A percentile compares a stretch with the other conserved stretches of the same genome.
phyloP scores from a whole-genome alignment of 1,140 invertebrate genomes.

The Archivesica marissinica region DNA sequence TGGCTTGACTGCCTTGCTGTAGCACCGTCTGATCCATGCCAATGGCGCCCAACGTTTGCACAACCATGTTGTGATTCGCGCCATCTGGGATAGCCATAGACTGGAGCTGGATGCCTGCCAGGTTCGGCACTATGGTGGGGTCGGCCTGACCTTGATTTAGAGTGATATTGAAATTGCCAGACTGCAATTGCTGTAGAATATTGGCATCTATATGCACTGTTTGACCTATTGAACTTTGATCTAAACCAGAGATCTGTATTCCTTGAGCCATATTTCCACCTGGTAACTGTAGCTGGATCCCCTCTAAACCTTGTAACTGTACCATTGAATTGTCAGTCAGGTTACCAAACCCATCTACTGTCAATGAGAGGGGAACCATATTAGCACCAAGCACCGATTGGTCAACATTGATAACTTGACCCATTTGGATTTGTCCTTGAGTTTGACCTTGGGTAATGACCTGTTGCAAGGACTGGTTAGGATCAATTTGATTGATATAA shows the following conservation, averaged over 20 bases:
- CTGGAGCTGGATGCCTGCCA: slow-evolving; percentile 67
- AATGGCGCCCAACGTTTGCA: slow-evolving; percentile 75
- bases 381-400: slow-evolving; percentile 71
- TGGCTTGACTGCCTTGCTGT: slow-evolving; percentile 49
- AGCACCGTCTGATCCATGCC: slow-evolving; percentile 55
- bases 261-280: slow-evolving; percentile 80
- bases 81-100: slow-evolving; percentile 66
- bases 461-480: slow-evolving; percentile 20
- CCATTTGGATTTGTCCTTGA: slow-evolving; percentile 63
- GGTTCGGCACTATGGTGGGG: slow-evolving; percentile 73
- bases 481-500: slow-evolving; percentile 48
- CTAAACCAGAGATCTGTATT: slow-evolving; percentile 84
- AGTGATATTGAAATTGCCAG: slow-evolving; percentile 84
- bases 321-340: slow-evolving; percentile 72
- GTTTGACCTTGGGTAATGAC: slow-evolving; percentile 49
- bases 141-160: slow-evolving; percentile 78
- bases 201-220: slow-evolving; percentile 84
- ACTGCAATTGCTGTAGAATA: slow-evolving; percentile 84
- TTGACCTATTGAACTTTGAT: slow-evolving; percentile 81
- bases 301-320: slow-evolving; percentile 78
- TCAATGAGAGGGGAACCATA: slow-evolving; percentile 79
- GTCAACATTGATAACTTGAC: slow-evolving; percentile 81
- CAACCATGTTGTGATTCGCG: slow-evolving; percentile 78
- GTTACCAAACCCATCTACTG: slow-evolving; percentile 69
- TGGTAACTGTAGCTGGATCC: slow-evolving; percentile 83